Evolutionary conservation across 2,888 invertebrate species (phyloP), one percentile per base, ranked within the genome.

Genomic region (Conops quadrifasciatus): DNA sequence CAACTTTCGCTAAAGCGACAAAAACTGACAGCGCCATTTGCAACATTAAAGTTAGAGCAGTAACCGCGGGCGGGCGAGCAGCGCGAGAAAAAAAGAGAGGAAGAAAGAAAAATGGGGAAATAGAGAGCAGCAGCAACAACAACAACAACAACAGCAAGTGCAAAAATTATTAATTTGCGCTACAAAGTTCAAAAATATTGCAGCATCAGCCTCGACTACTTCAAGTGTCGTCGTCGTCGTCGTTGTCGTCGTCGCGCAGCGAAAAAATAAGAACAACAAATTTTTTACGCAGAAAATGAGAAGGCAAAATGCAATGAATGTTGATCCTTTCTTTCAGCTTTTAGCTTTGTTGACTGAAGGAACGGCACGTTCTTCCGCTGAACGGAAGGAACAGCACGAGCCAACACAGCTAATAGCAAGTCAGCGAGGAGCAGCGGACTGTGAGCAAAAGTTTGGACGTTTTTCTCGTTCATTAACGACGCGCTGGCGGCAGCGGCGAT

Each of bases 391-490:
- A 19, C 21, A n/a, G 56, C 4, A 11, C 24, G 56, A n/a, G n/a
- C n/a, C n/a, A n/a, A n/a, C 24, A 24, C 24, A 21, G 21, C 5
- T 11, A n/a, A 4, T n/a, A n/a, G 5, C 7, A n/a, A 56, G 26
- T 26, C 58, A 26, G 24, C 58, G 58, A n/a, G 36, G 24, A 21
- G 2, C 60, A 45, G 43, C 36, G 65, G 51, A 28, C 64, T 24
- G 47, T 43, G 47, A 26, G 4, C 43, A 56, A 45, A 67, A 67
- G 15, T 60, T 68, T 60, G 5, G 60, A 49, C 43, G 53, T 26
- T 68, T 60, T 60, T 60, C 49, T 60, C 28, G 47, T 60, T 68
- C 68, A 68, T 68, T 68, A 60, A 30, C n/a, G n/a, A n/a, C n/a
- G 36, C 49, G 49, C 49, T 49, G 11, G 15, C 49, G 11, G 15